Conservation (phyloP, 2,797 vertebrate genomes). For the Gorsachius magnificus region DNA sequence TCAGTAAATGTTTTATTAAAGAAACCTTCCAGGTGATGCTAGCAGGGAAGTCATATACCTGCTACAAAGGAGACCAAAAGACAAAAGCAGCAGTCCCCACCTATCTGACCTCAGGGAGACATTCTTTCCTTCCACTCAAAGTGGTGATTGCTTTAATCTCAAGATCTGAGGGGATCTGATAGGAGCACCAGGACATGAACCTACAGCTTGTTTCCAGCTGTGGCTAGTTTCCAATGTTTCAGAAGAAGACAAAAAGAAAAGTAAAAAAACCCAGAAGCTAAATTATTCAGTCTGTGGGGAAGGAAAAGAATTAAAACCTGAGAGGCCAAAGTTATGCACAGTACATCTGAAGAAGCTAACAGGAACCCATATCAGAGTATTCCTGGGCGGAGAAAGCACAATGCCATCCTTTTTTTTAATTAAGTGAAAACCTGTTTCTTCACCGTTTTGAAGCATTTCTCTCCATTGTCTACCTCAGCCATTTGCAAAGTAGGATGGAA, state of each 20-base stretch:
- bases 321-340: neutral
- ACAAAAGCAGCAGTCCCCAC: neutral
- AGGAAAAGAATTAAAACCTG: neutral
- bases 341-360: neutral
- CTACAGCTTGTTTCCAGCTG: neutral
- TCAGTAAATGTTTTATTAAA: neutral
- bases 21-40: neutral
- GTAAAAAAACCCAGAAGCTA: accelerated
- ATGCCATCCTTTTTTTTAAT: neutral
- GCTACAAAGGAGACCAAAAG: neutral
- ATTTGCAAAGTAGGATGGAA: neutral
- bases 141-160: neutral
- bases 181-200: neutral
- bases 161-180: neutral
- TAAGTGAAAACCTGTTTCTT: neutral
- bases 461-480: neutral
- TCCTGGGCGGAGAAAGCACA: neutral
- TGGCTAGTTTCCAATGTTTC: neutral
- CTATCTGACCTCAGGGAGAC: neutral
- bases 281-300: neutral
- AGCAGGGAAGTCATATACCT: neutral
- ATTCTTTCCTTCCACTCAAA: neutral
- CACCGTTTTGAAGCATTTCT: neutral
- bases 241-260: neutral
- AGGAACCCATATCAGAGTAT: neutral